Evolutionary conservation across 2,888 invertebrate genomes (phyloP), one percentile per base, ranked within the genome.

Genomic region (Marasmarcha lunaedactyla): DNA sequence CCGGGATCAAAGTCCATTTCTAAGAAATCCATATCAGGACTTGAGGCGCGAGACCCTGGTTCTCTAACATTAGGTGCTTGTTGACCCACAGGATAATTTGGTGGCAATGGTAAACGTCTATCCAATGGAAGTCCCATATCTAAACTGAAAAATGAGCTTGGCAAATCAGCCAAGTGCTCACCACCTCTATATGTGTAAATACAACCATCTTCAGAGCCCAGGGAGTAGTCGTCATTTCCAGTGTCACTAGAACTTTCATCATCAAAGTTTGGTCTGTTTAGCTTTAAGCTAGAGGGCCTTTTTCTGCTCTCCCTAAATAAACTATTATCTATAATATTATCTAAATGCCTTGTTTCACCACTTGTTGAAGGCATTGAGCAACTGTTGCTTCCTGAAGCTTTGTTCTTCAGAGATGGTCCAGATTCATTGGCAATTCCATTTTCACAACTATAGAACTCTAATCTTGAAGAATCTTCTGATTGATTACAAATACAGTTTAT

Each of bases 1-100:
- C 90, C 90, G 2, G 91, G 91, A 58, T 92, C 91, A 72, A 92
- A 91, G 59, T 92, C 91, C 91, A 92, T 91, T 78, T 92, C 91
- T 42, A 92, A 65, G 57, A 90, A 92, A 58, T 92, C 91, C 90
- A 91, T 91, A 47, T 91, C 91, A 13, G 91, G 91, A 54, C 91
- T 91, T 2, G 90, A 88, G 44, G 86, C 86, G 46, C 88, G 78
- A 7, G 83, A 79, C 33, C 62, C 68, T 39, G 70, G 78, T 33
- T 74, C 78, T 39, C 83, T 77, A 10, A 54, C 70, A 49, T 72
- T 74, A 15, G 50, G 63, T 33, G 57, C 69, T 7, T 62, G 72
- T 33, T 64, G 73, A 30, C 63, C 72, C 25, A 68, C 74, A 39
- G 67, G 71, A 38, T 78, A 83, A 37, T 71, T 69, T 6, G 62